A percentile compares a stretch with the other conserved stretches of the same genome.
Conservation (phyloP, 2,797 vertebrate species). For the Malurus splendens region DNA sequence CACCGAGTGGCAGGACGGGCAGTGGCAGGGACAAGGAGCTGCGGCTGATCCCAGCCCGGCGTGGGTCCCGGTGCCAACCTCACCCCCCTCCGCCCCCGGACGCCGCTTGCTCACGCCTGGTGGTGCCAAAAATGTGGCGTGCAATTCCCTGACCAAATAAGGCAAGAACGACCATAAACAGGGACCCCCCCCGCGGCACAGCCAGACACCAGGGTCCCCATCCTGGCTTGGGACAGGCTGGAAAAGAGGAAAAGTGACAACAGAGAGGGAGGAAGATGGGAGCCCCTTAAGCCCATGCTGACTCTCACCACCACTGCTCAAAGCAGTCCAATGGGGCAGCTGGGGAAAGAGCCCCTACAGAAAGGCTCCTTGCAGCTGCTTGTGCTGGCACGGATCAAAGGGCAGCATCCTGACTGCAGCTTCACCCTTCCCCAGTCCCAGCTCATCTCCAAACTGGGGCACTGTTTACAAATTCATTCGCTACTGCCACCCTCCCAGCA, state of each 20-base stretch:
- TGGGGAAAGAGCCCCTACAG: neutral
- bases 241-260: neutral
- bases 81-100: slow-evolving; percentile 1
- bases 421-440: neutral
- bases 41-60: neutral
- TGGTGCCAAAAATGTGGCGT: slow-evolving; percentile 61
- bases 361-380: neutral
- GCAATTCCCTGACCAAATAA: slow-evolving; percentile 82
- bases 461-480: neutral
- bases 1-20: neutral
- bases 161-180: slow-evolving; percentile 73
- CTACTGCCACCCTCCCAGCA: fast-evolving
- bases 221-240: neutral
- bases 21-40: neutral
- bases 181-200: neutral
- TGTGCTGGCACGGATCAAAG: neutral
- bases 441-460: neutral
- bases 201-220: neutral
- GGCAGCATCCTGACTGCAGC: neutral
- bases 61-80: slow-evolving; percentile 14
- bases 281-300: fast-evolving
- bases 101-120: neutral
- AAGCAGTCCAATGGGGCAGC: neutral
- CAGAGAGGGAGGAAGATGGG: neutral
- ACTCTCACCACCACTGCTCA: neutral